Evolutionary conservation across 2,113 vertebrate species (phyloP).

Genomic region (Macquaria australasica): DNA sequence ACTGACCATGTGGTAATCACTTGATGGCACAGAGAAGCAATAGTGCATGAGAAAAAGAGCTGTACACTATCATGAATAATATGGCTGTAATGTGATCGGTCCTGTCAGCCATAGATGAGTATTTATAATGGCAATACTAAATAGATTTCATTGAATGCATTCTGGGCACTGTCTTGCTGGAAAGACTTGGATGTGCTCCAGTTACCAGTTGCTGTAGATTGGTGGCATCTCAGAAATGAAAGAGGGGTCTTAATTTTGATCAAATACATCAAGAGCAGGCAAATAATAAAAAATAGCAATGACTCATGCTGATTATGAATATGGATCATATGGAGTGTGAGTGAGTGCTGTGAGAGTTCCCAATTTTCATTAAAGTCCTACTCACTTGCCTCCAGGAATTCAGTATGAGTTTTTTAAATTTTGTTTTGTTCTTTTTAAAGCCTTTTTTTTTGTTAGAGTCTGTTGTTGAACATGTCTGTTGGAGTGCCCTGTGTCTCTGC

Average conservation of each 20-base stretch:
- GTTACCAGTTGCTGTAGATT: slow-evolving; percentile 31
- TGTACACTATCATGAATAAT: slow-evolving; percentile 35
- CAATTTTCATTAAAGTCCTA: slow-evolving; percentile 46
- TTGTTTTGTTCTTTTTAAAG: neutral
- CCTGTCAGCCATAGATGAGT: slow-evolving; percentile 46
- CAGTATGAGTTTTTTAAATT: neutral
- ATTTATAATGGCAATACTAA: slow-evolving; percentile 50
- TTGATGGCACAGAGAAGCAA: slow-evolving; percentile 44
- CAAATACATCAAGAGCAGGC: slow-evolving; percentile 39
- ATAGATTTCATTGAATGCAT: slow-evolving; percentile 52
- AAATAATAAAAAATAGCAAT: slow-evolving; percentile 51
- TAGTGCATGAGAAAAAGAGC: slow-evolving; percentile 23
- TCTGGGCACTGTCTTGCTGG: slow-evolving; percentile 25
- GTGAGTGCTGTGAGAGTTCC: slow-evolving; percentile 49
- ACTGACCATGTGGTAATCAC: slow-evolving; percentile 67
- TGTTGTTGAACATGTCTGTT: neutral
- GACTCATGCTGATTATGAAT: slow-evolving; percentile 57
- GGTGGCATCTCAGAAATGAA: slow-evolving; percentile 43
- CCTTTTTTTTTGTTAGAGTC: neutral
- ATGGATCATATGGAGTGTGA: slow-evolving; percentile 49
- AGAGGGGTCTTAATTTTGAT: slow-evolving; percentile 45
- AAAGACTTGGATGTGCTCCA: slow-evolving; percentile 44
- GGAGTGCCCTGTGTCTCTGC: neutral
- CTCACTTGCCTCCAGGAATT: slow-evolving; percentile 28
- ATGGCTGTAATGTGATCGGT: slow-evolving; percentile 28